Conservation (phyloP, 2,797 vertebrate species). For the Galaxias olidus region DNA sequence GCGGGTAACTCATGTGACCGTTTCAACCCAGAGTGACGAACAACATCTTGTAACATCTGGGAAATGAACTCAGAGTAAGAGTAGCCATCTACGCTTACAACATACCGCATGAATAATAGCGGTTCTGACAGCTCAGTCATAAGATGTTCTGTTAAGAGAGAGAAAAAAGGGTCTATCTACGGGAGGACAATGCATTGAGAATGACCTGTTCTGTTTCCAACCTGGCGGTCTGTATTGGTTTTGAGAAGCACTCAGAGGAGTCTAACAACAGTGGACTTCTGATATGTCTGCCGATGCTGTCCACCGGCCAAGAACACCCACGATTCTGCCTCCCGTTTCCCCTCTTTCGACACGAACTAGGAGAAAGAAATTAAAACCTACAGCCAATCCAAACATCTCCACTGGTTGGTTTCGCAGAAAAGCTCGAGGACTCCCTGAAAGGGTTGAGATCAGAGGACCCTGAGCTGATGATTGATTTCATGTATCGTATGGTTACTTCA, state of each 20-base stretch:
- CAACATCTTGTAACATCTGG: constrained; percentile 34
- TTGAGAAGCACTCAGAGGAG: constrained; percentile 13
- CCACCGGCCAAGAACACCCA: constrained; percentile 56
- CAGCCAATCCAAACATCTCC: constrained; percentile 31
- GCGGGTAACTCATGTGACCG: constrained; percentile 32
- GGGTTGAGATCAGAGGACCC: too few relatives aligned
- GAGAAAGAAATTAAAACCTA: constrained; percentile 27
- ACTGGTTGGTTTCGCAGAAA: constrained; percentile 43
- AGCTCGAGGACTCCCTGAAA: constrained; percentile 3
- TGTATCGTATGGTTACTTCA: too few relatives aligned
- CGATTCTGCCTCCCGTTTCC: constrained; percentile 40
- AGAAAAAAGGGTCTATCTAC: neutral
- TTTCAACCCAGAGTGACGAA: constrained; percentile 24
- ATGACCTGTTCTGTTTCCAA: constrained; percentile 18
- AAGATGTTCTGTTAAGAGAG: neutral
- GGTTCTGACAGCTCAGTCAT: constrained; percentile 11
- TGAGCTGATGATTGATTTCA: too few relatives aligned
- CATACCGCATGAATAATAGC: constrained; percentile 15
- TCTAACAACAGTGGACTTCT: constrained; percentile 18
- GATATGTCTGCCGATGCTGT: constrained; percentile 41
- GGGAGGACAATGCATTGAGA: constrained; percentile 10
- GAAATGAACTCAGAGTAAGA: constrained; percentile 26
- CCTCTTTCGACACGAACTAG: constrained; percentile 13
- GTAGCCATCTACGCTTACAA: too few relatives aligned
- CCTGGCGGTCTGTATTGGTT: constrained; percentile 19